Evolutionary conservation across 2,113 vertebrate species (phyloP).

Genomic region (Aplodontia rufa): DNA sequence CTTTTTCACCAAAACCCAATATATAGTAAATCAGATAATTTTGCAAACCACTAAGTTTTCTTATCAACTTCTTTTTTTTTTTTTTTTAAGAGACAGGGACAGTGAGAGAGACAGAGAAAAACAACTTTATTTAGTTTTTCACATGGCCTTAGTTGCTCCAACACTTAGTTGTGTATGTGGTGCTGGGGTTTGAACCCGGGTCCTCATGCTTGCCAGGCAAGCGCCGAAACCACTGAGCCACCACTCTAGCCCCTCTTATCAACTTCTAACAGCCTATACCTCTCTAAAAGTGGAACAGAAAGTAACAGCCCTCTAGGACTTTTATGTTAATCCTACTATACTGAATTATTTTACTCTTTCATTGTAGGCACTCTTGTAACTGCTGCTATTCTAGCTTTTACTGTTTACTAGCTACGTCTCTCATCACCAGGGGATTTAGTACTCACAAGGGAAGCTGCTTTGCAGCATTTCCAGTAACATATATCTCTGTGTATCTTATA

Average conservation of each 20-base stretch:
- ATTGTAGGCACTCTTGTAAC: neutral
- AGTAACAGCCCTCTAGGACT: neutral
- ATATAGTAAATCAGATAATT: neutral
- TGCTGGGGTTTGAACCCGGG: too few species aligned
- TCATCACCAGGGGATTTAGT: neutral
- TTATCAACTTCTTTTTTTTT: constrained; percentile 40
- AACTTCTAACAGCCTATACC: neutral
- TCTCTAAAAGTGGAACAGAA: neutral
- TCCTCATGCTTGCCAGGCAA: too few species aligned
- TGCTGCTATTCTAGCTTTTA: neutral
- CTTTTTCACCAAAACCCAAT: neutral
- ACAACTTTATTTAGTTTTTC: too few species aligned
- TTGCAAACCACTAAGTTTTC: neutral
- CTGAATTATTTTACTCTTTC: neutral
- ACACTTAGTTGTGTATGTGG: too few species aligned
- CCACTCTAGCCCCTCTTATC: too few species aligned
- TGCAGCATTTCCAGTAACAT: neutral
- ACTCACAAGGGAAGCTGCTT: constrained; percentile 14
- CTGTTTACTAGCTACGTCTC: constrained; percentile 29
- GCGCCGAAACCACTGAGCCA: too few species aligned
- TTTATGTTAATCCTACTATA: neutral
- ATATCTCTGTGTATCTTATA: neutral
- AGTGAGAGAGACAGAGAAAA: too few species aligned
- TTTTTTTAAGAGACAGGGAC: too few species aligned
- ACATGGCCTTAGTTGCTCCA: too few species aligned